Percentiles rank a stretch among this genome's conserved stretches.
Conservation (phyloP, 2,888 invertebrate species). For the Catonia carolina region DNA sequence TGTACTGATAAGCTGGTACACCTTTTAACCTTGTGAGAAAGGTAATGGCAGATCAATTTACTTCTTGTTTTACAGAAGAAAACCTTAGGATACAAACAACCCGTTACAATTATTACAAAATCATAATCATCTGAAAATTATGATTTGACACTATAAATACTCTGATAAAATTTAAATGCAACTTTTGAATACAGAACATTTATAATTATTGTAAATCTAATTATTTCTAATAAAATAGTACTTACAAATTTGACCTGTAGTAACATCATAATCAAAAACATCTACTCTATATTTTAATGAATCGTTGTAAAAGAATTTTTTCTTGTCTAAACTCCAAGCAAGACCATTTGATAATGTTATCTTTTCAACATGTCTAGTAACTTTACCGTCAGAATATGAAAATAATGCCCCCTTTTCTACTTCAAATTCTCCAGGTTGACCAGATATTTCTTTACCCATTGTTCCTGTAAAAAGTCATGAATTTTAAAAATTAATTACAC, state of each 20-base stretch:
- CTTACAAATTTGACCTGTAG: slow-evolving; percentile 58
- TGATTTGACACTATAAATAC: too few species aligned
- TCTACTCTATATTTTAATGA: slow-evolving; percentile 42
- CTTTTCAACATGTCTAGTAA: slow-evolving; percentile 38
- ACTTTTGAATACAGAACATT: too few species aligned
- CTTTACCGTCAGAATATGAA: slow-evolving; percentile 25
- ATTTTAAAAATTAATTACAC: background rate
- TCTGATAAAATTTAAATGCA: too few species aligned
- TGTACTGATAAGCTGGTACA: too few species aligned
- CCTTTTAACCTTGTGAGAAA: too few species aligned
- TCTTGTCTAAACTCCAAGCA: slow-evolving; percentile 61
- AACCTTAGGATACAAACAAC: too few species aligned
- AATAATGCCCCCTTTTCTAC: slow-evolving; percentile 48
- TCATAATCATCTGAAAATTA: too few species aligned
- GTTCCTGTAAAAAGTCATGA: slow-evolving; percentile 45
- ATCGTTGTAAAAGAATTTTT: slow-evolving; percentile 54
- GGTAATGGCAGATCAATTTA: too few species aligned
- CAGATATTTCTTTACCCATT: slow-evolving; percentile 50
- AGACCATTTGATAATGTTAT: slow-evolving; percentile 70
- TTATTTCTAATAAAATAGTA: too few species aligned
- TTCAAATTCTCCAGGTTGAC: slow-evolving; percentile 48
- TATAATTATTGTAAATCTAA: too few species aligned
- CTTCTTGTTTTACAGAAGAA: too few species aligned
- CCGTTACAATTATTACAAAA: too few species aligned
- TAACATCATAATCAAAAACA: slow-evolving; percentile 67